Percentiles rank a stretch among this genome's conserved stretches.
phyloP scores from a whole-genome alignment of 1,140 invertebrate species.

The Drosophila arawakana region DNA sequence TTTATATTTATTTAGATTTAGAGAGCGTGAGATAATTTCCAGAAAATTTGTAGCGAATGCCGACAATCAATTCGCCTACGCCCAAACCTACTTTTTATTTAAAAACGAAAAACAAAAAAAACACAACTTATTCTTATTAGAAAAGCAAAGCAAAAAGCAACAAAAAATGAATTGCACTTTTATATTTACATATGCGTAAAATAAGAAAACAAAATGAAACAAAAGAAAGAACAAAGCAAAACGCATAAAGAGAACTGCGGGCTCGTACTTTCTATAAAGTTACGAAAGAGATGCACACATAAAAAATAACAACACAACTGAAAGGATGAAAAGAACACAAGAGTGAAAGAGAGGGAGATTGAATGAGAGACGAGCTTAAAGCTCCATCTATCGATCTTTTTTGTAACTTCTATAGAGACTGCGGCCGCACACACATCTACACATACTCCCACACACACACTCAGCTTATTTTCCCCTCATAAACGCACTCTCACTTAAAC shows the following conservation, averaged over 20 bases:
- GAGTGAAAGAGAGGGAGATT: constrained; percentile 39
- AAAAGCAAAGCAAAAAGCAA: constrained; percentile 32
- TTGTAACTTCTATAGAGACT: constrained; percentile 84
- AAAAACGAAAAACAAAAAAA: constrained; percentile 26
- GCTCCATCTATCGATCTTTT: constrained; percentile 58
- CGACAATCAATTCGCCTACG: constrained; percentile 11
- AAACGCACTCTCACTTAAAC: constrained; percentile 35
- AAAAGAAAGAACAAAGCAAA: constrained; percentile 27
- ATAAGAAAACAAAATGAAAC: constrained; percentile 36
- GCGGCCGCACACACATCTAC: constrained; percentile 58
- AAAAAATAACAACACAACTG: constrained; percentile 1
- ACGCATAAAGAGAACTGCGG: constrained; percentile 50
- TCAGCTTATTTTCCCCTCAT: constrained; percentile 25
- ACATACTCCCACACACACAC: constrained; percentile 32
- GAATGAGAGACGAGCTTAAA: constrained; percentile 31
- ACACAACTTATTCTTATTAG: constrained; percentile 35
- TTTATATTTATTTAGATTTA: constrained; percentile 82
- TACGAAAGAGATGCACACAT: constrained; percentile 60
- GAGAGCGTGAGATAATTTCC: constrained; percentile 64
- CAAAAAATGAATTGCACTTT: constrained; percentile 43
- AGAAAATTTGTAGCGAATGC: constrained; percentile 7
- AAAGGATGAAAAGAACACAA: constrained; percentile 1
- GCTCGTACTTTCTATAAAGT: constrained; percentile 83
- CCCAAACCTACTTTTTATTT: constrained; percentile 44
- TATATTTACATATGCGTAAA: constrained; percentile 46